Percentiles rank a stretch among this genome's conserved stretches.
These are phyloP conservation scores for Cryptocephalus primarius DNA, from an alignment of 2,888 invertebrate genomes.

Conservation along the genomic window DNA sequence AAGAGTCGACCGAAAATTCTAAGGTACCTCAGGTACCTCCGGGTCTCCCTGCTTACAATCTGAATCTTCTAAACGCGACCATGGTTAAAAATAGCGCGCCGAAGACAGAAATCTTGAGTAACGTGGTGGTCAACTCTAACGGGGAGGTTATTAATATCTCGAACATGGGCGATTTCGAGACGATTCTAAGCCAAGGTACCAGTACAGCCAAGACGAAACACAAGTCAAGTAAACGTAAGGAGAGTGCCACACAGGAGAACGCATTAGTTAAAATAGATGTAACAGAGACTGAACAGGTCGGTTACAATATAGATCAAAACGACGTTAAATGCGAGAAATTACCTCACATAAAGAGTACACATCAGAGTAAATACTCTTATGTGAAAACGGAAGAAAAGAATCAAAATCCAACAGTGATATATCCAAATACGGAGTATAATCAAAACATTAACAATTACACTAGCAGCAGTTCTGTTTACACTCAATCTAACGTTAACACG, in stretches of 20 bases:
- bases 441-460: constrained; percentile 17
- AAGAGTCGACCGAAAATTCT: constrained; percentile 6
- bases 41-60: constrained; percentile 23
- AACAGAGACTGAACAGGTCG: constrained; percentile 17
- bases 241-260: constrained; percentile 11
- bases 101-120: constrained; percentile 25
- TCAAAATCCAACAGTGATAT: constrained; percentile 22
- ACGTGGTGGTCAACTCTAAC: constrained; percentile 30
- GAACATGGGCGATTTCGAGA: constrained; percentile 26
- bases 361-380: constrained; percentile 20
- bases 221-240: constrained; percentile 6
- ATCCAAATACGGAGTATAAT: constrained; percentile 22
- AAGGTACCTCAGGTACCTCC: constrained; percentile 5
- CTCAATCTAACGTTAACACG: constrained; percentile 14
- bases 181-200: constrained; percentile 19
- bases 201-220: constrained; percentile 9
- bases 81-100: constrained; percentile 22
- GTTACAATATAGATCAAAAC: constrained; percentile 13
- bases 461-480: constrained; percentile 13
- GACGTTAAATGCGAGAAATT: constrained; percentile 18
- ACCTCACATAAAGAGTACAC: constrained; percentile 20
- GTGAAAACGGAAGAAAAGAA: constrained; percentile 16
- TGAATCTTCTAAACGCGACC: constrained; percentile 25
- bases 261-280: constrained; percentile 29
- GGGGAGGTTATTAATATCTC: constrained; percentile 32